A percentile compares a stretch with the other conserved stretches of the same genome.
phyloP scores from a whole-genome alignment of 2,797 vertebrate species.

The Acrossocheilus fasciatus region DNA sequence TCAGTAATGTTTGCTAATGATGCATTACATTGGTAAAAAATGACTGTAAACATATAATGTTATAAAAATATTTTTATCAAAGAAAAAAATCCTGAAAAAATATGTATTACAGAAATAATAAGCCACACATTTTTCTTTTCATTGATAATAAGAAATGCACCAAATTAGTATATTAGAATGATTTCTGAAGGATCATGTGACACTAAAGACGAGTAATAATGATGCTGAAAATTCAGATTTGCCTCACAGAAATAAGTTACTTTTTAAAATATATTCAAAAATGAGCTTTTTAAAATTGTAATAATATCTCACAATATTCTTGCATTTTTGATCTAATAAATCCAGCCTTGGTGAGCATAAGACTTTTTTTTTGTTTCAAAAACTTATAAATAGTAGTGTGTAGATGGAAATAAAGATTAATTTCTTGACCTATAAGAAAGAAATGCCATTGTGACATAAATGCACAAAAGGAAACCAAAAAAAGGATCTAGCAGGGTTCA shows the following conservation, averaged over 20 bases:
- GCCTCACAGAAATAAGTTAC: background rate
- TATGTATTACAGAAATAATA: background rate
- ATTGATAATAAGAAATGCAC: background rate
- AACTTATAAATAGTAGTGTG: too few species aligned
- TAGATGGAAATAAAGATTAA: background rate
- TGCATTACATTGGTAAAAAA: background rate
- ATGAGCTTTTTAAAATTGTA: background rate
- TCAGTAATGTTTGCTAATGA: background rate
- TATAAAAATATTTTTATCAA: background rate
- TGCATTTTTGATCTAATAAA: background rate
- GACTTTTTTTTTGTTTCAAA: background rate
- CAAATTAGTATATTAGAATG: background rate
- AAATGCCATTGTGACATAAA: slow-evolving; percentile 6
- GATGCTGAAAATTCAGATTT: background rate
- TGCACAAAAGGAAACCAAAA: slow-evolving; percentile 20
- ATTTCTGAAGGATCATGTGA: background rate
- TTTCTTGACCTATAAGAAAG: background rate
- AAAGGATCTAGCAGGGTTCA: slow-evolving; percentile 28
- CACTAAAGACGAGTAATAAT: background rate
- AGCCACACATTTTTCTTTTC: background rate
- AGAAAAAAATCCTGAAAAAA: background rate
- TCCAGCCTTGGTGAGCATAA: background rate
- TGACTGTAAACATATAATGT: background rate
- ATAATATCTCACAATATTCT: background rate
- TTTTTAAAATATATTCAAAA: background rate